Base-by-base conservation (phyloP, 1,140 invertebrate genomes). In the Trypoxylus dichotomus region DNA sequence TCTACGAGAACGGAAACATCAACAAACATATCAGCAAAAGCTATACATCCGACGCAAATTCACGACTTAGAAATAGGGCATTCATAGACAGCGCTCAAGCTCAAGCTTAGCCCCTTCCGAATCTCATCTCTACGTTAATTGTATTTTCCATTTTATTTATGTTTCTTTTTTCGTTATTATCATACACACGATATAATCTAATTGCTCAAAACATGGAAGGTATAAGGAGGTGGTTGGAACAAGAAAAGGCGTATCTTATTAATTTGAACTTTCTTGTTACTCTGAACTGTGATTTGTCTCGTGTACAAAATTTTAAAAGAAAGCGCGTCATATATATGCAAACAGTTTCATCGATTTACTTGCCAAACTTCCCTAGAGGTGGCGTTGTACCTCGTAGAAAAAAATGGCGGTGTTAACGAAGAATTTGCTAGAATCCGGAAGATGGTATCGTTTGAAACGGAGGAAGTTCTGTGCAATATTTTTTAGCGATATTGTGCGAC, bases 1-100 rank as follows among this genome's bases (percentile, higher is more conserved):
- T 85, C 1, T 85, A 85, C 79, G 84, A 85, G 71, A 81, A 83
- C 75, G 79, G 79, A 10, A 78, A 83, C 21, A 79, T 80, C 21
- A 76, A 79, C 21, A 81, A 82, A 78, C 75, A 77, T 21, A 82
- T 84, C 74, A 76, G 78, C 3, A 83, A 82, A 74, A 80, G 84
- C 63, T 85, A 85, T 77, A 84, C 83, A 47, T 83, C 82, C 25
- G 79, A 82, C 37, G 80, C 80, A 32, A 79, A 80, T 29, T 80
- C 82, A 19, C 42, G 79, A 43, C 75, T 85, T 7, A 77, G 83
- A 47, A 84, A 85, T 77, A 78, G 84, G 24, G 84, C 81, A 10
- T 85, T 82, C 76, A 82, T 85, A 54, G 83, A 84, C 42, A 77
- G 79, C 58, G 58, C 58, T 8, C 27, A 78, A 37, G 72, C 37